Conservation (phyloP, 53 echinoderm and acorn worm genomes). For the Echinarachnius parma region DNA sequence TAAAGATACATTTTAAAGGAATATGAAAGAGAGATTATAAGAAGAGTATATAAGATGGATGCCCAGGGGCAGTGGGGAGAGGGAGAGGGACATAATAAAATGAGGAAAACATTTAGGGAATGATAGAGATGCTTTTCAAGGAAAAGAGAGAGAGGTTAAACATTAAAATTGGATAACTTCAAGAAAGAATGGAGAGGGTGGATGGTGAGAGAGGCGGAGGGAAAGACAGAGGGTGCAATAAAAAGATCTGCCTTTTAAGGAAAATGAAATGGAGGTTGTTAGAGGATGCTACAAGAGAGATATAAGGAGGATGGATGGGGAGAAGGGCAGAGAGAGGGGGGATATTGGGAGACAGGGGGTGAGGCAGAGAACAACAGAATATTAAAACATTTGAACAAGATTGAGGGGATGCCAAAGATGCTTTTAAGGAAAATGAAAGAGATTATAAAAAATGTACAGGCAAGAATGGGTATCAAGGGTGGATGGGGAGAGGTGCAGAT, state of each 20-base stretch:
- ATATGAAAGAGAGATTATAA: background rate
- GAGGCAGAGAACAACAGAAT: too few relatives aligned
- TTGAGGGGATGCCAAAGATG: too few relatives aligned
- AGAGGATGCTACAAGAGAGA: background rate
- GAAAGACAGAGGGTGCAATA: slow-evolving; percentile 1
- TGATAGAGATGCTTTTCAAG: too few relatives aligned
- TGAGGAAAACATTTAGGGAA: too few relatives aligned
- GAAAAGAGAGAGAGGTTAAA: slow-evolving; percentile 28
- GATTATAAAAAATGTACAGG: too few relatives aligned
- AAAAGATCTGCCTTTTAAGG: too few relatives aligned
- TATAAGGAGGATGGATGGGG: background rate
- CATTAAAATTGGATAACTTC: slow-evolving; percentile 20
- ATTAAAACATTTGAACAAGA: too few relatives aligned
- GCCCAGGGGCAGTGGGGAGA: slow-evolving; percentile 25
- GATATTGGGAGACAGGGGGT: too few relatives aligned
- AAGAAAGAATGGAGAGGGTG: slow-evolving; percentile 25
- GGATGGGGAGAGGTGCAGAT: too few relatives aligned
- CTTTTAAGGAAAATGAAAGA: too few relatives aligned
- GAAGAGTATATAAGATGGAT: background rate
- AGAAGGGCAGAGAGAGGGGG: slow-evolving; percentile 20
- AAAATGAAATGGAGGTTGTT: background rate
- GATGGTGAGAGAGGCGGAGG: slow-evolving; percentile 34
- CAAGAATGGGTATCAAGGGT: too few relatives aligned
- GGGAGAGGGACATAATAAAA: slow-evolving; percentile 46
- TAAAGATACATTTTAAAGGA: background rate